Evolutionary conservation across 2,888 invertebrate species (phyloP).

Genomic region (Carabus problematicus): DNA sequence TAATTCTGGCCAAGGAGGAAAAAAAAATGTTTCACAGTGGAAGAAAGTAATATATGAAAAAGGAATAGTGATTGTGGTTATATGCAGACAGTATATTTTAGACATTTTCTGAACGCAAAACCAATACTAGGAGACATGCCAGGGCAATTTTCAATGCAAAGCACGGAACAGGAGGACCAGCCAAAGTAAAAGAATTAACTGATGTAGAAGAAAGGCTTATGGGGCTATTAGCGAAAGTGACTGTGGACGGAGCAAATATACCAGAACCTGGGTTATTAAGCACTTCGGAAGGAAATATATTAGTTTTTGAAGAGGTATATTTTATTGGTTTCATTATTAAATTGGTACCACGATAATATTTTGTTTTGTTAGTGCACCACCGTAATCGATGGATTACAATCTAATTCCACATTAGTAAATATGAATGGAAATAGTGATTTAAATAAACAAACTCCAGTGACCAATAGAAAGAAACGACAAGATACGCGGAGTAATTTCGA

Average conservation of each 20-base stretch:
- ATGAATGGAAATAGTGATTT: not conserved
- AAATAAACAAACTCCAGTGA: not conserved
- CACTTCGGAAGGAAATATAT: constrained; percentile 1
- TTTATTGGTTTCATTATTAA: too few relatives aligned
- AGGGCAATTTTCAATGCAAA: not conserved
- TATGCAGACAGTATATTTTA: too few relatives aligned
- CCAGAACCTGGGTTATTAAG: not conserved
- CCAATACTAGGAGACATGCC: not conserved
- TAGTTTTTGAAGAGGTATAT: not conserved
- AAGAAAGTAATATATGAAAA: too few relatives aligned
- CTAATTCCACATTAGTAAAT: not conserved
- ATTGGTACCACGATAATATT: too few relatives aligned
- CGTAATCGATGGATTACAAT: not conserved
- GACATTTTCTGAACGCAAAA: too few relatives aligned
- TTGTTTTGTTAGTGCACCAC: not conserved
- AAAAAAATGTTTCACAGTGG: too few relatives aligned
- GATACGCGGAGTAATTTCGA: not conserved
- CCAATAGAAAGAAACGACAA: not conserved
- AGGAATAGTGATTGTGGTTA: too few relatives aligned
- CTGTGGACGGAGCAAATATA: not conserved
- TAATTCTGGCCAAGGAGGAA: too few relatives aligned
- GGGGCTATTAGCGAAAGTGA: constrained; percentile 1
- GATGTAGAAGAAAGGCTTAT: constrained; percentile 5
- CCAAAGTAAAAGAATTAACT: not conserved
- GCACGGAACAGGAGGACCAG: not conserved